These are phyloP conservation scores for Heliopora coerulea DNA, from an alignment of 92 coral and sea anemone genomes.

Conservation along the genomic window DNA sequence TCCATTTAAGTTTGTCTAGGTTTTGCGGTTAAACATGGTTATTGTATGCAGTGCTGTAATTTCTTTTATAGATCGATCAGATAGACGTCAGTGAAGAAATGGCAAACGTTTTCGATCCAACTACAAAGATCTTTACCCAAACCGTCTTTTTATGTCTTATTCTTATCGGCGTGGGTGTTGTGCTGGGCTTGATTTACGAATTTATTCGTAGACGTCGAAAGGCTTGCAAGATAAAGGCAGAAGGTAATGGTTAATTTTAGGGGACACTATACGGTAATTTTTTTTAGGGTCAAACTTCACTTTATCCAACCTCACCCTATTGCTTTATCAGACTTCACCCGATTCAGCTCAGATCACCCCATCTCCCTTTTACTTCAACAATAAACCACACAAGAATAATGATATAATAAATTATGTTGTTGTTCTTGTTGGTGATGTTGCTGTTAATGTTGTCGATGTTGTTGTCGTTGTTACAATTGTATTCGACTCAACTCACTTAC, in stretches of 20 bases:
- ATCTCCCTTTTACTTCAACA: too few species aligned
- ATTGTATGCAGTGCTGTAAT: too few species aligned
- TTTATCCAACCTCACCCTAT: neutral
- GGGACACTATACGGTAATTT: neutral
- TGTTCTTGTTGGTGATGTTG: too few species aligned
- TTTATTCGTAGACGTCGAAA: neutral
- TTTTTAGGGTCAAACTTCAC: neutral
- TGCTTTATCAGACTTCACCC: neutral
- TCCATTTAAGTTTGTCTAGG: too few species aligned
- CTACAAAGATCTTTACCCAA: neutral
- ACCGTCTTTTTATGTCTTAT: neutral
- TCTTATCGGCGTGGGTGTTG: neutral
- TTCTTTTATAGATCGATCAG: slow-evolving; percentile 4
- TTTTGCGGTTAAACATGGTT: too few species aligned
- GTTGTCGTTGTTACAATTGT: too few species aligned
- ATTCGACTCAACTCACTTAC: neutral
- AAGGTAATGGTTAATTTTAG: neutral
- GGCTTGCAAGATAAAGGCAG: slow-evolving; percentile 21
- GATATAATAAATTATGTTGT: too few species aligned
- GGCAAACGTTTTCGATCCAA: slow-evolving; percentile 26
- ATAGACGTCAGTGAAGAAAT: slow-evolving; percentile 4
- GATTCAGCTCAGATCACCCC: neutral
- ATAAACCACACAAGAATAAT: too few species aligned
- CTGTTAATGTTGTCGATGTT: too few species aligned
- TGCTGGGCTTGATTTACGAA: slow-evolving; percentile 17